Evolutionary conservation across 1,140 invertebrate genomes (phyloP).

Genomic region (Halotydeus destructor): DNA sequence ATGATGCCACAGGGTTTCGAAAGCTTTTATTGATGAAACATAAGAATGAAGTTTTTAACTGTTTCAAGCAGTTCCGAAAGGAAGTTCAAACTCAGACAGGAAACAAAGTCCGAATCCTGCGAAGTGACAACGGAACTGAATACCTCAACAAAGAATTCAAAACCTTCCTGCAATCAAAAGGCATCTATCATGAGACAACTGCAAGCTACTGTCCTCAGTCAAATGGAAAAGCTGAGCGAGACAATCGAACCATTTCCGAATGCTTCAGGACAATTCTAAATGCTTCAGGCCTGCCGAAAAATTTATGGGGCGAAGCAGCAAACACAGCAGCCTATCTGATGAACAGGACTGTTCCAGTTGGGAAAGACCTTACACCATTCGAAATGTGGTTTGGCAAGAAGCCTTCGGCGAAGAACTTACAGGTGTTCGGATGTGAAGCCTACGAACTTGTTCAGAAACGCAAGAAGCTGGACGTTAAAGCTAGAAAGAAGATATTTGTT

Average conservation of each 20-base stretch:
- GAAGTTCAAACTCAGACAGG: background rate
- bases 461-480: constrained; percentile 16
- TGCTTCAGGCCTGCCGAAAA: constrained; percentile 10
- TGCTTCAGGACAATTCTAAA: constrained; percentile 13
- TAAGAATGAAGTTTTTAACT: background rate
- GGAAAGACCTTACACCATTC: constrained; percentile 17
- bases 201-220: constrained; percentile 1
- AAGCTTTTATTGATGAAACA: constrained; percentile 24
- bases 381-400: constrained; percentile 20
- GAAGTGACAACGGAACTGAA: constrained; percentile 7
- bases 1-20: background rate
- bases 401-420: constrained; percentile 19
- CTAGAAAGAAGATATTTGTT: constrained; percentile 5
- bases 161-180: background rate
- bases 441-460: constrained; percentile 18
- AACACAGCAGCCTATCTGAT: constrained; percentile 14
- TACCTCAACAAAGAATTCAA: background rate
- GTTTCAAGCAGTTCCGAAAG: background rate
- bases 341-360: constrained; percentile 9
- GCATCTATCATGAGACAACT: constrained; percentile 8
- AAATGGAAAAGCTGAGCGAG: constrained; percentile 5
- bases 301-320: constrained; percentile 15
- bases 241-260: constrained; percentile 4
- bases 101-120: background rate
- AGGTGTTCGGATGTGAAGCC: constrained; percentile 22